These are phyloP conservation scores for Pseudomyrmex cubaensis DNA, from an alignment of 1,140 invertebrate genomes.

Conservation along the genomic window DNA sequence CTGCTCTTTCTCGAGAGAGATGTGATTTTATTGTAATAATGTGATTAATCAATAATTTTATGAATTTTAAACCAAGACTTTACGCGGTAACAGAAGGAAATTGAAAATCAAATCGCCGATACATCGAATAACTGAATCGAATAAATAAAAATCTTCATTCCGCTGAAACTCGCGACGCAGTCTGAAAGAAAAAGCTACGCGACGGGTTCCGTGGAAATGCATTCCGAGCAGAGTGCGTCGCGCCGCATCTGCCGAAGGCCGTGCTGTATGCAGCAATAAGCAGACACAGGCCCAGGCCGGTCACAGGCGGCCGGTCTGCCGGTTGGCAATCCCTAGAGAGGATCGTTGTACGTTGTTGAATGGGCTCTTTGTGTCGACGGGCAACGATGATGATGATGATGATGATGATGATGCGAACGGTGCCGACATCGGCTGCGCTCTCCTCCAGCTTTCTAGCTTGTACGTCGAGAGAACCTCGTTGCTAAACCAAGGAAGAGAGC, in stretches of 20 bases:
- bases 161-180: neutral
- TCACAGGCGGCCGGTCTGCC: constrained; percentile 25
- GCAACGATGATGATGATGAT: constrained; percentile 50
- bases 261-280: neutral
- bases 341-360: constrained; percentile 71
- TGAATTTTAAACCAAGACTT: neutral
- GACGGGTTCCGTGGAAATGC: constrained; percentile 43
- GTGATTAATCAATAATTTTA: too few relatives aligned
- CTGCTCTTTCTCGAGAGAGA: neutral
- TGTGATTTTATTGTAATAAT: too few relatives aligned
- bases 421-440: neutral
- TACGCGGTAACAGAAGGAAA: neutral
- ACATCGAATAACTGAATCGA: neutral
- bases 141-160: neutral
- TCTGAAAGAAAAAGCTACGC: constrained; percentile 25
- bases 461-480: neutral
- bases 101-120: neutral
- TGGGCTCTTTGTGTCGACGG: constrained; percentile 69
- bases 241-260: constrained; percentile 41
- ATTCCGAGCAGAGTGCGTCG: constrained; percentile 10
- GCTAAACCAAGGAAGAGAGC: neutral
- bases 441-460: neutral
- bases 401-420: constrained; percentile 57
- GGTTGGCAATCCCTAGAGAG: constrained; percentile 48
- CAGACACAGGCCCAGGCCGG: constrained; percentile 22